phyloP scores from a whole-genome alignment of 1,140 invertebrate genomes.

The Galendromus occidentalis region DNA sequence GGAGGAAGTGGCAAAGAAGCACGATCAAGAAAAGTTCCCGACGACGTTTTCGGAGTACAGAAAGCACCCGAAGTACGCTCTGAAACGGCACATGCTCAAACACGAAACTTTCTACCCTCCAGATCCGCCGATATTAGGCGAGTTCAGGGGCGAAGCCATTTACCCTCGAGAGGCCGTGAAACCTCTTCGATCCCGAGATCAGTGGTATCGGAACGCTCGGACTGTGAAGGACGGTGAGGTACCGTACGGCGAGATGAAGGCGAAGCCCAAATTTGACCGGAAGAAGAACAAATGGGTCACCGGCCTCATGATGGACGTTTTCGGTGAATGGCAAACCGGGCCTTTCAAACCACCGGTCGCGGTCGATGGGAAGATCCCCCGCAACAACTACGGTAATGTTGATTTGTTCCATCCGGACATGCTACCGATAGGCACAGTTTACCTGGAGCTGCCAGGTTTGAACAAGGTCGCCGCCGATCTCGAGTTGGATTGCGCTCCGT shows the following conservation, averaged over 20 bases:
- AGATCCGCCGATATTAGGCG: constrained; percentile 58
- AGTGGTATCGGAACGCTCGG: constrained; percentile 69
- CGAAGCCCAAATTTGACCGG: constrained; percentile 66
- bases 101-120: constrained; percentile 92
- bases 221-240: constrained; percentile 59
- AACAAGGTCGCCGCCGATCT: constrained; percentile 69
- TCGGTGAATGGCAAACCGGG: constrained; percentile 82
- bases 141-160: constrained; percentile 59
- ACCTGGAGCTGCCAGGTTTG: constrained; percentile 56
- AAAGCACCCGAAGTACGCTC: constrained; percentile 76
- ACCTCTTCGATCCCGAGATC: constrained; percentile 57
- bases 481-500: constrained; percentile 78
- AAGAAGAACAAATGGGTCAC: constrained; percentile 47
- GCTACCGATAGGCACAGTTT: constrained; percentile 80
- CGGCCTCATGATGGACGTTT: constrained; percentile 61
- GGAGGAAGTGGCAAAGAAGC: constrained; percentile 43
- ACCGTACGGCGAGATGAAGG: constrained; percentile 86
- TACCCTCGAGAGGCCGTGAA: constrained; percentile 75
- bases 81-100: constrained; percentile 76
- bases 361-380: constrained; percentile 71
- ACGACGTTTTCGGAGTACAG: constrained; percentile 60
- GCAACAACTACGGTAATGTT: constrained; percentile 94
- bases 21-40: constrained; percentile 52
- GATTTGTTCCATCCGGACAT: constrained; percentile 84
- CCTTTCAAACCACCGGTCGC: constrained; percentile 64